Percentiles rank a stretch among this genome's conserved stretches.
phyloP scores from a whole-genome alignment of 2,888 invertebrate genomes.

The Lamellibrachia columna region DNA sequence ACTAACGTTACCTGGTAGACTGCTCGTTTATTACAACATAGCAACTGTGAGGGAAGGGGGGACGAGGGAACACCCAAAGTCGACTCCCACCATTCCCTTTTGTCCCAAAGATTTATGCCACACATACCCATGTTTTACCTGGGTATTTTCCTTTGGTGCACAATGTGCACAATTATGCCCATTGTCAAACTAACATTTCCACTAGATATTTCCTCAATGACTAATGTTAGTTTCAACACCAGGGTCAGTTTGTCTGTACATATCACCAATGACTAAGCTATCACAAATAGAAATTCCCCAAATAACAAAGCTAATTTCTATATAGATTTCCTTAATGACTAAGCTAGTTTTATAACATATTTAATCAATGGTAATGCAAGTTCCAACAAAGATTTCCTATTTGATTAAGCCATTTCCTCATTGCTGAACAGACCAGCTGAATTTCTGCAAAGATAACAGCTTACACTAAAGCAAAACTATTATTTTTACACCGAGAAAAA shows the following conservation, averaged over 20 bases:
- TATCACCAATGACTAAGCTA: background rate
- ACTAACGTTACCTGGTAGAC: slow-evolving; percentile 2
- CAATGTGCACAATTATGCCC: background rate
- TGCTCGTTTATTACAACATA: background rate
- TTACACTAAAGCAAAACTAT: too few species aligned
- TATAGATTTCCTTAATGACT: background rate
- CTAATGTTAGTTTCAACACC: background rate
- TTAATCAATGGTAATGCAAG: background rate
- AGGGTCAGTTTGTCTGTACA: background rate
- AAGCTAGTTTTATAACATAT: slow-evolving; percentile 10
- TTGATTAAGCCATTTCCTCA: background rate
- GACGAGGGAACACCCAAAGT: too few species aligned
- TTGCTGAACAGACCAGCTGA: background rate
- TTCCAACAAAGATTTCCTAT: background rate
- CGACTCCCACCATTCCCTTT: too few species aligned
- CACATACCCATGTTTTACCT: background rate
- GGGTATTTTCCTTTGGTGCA: background rate
- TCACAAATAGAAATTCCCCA: background rate
- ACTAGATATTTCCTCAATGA: background rate
- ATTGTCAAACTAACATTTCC: background rate
- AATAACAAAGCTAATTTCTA: slow-evolving; percentile 7
- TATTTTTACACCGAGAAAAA: too few species aligned
- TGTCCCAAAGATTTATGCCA: background rate
- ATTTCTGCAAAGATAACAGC: too few species aligned
- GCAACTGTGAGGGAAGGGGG: too few species aligned